A percentile compares a stretch with the other conserved stretches of the same genome.
Conservation (phyloP, 2,113 vertebrate species). For the Ranitomeya variabilis region DNA sequence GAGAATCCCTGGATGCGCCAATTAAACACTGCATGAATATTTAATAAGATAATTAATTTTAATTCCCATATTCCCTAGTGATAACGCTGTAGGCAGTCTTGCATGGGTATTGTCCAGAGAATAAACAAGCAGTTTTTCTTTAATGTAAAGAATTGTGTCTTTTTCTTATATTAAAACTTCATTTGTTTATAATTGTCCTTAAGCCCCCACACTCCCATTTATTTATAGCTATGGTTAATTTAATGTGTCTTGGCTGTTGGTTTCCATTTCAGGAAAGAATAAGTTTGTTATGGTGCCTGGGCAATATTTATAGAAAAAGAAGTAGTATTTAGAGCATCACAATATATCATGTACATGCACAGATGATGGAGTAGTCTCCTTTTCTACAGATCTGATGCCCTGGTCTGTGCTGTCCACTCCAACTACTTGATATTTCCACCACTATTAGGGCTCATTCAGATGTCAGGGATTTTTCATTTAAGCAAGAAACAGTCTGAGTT, state of each 20-base stretch:
- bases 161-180: constrained; percentile 18
- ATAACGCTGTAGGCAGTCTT: constrained; percentile 32
- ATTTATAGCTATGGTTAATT: neutral
- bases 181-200: constrained; percentile 25
- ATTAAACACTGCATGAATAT: constrained; percentile 48
- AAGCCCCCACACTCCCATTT: neutral
- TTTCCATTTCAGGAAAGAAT: neutral
- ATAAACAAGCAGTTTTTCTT: constrained; percentile 12
- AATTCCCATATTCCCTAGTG: constrained; percentile 40
- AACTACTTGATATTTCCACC: too few species aligned
- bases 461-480: too few species aligned
- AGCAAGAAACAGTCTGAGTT: too few species aligned
- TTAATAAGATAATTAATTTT: constrained; percentile 48
- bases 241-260: neutral
- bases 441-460: too few species aligned
- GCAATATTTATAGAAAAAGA: neutral
- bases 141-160: neutral
- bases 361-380: neutral
- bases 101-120: constrained; percentile 1
- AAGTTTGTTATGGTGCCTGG: neutral
- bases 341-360: neutral
- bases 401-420: too few species aligned
- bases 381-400: neutral
- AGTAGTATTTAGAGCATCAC: neutral
- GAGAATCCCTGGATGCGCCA: constrained; percentile 42